phyloP scores from a whole-genome alignment of 2,113 vertebrate genomes.

The Pogona vitticeps region DNA sequence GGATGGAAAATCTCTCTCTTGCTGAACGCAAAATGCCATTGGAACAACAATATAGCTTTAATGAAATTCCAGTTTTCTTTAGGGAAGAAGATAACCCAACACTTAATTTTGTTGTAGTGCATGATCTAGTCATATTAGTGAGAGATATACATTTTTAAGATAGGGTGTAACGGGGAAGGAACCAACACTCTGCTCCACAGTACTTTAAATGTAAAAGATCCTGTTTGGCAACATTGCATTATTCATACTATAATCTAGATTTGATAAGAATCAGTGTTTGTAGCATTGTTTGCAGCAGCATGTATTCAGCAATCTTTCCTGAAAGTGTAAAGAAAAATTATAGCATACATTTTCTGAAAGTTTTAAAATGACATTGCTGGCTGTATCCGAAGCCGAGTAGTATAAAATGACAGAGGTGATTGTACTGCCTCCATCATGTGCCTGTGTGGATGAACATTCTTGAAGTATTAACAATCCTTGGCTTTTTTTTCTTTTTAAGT shows the following conservation, averaged over 20 bases:
- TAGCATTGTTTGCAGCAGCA: background rate
- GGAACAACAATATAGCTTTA: no score
- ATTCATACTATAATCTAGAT: background rate
- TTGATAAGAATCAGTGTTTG: background rate
- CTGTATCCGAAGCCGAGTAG: background rate
- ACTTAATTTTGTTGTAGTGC: background rate
- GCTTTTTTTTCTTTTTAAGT: slow-evolving; percentile 73
- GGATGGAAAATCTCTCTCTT: background rate
- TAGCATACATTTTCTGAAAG: background rate
- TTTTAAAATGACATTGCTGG: background rate
- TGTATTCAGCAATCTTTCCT: background rate
- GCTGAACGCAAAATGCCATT: background rate
- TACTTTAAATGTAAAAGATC: background rate
- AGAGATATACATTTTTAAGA: background rate
- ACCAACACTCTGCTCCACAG: background rate
- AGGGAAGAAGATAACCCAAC: no score
- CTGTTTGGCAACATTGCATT: background rate
- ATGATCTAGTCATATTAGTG: background rate
- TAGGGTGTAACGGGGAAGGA: background rate
- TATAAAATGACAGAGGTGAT: accelerated
- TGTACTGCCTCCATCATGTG: background rate
- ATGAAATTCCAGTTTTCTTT: background rate
- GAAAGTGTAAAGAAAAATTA: background rate
- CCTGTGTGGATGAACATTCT: slow-evolving; percentile 2
- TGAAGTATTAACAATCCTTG: slow-evolving; percentile 19